Evolutionary conservation across 2,113 vertebrate genomes (phyloP).

Genomic region (Nibea albiflora): DNA sequence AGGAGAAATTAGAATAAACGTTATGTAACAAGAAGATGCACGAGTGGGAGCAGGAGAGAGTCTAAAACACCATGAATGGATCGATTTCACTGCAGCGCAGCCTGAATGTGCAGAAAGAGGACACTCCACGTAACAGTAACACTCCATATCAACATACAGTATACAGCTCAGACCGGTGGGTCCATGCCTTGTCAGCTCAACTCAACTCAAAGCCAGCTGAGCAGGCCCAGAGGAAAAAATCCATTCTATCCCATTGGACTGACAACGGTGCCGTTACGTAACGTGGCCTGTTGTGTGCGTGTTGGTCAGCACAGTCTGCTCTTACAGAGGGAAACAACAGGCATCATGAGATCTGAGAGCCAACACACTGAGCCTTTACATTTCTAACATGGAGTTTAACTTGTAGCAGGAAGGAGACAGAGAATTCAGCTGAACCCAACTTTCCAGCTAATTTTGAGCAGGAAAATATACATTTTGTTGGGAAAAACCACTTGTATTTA

Average conservation of each 20-base stretch:
- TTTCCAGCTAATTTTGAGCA: neutral
- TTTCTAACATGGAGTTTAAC: constrained; percentile 8
- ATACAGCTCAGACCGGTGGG: constrained; percentile 57
- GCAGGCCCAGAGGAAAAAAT: constrained; percentile 72
- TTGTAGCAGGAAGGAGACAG: neutral
- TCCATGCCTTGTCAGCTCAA: constrained; percentile 74
- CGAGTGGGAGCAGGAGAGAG: constrained; percentile 52
- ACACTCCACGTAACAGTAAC: constrained; percentile 42
- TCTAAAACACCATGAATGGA: constrained; percentile 49
- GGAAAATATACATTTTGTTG: neutral
- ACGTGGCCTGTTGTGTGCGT: constrained; percentile 51
- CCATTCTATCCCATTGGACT: constrained; percentile 71
- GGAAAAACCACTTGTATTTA: too few species aligned
- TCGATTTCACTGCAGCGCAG: constrained; percentile 70
- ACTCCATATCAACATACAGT: constrained; percentile 38
- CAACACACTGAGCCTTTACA: constrained; percentile 22
- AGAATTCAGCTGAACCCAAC: neutral
- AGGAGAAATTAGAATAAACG: constrained; percentile 33
- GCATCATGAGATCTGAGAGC: constrained; percentile 32
- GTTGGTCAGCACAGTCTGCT: constrained; percentile 50
- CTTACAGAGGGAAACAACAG: constrained; percentile 37
- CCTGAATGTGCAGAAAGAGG: constrained; percentile 51
- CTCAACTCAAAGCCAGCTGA: constrained; percentile 72
- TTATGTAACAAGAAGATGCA: constrained; percentile 65
- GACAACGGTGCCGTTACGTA: constrained; percentile 74